A percentile compares a stretch with the other conserved stretches of the same genome.
Evolutionary conservation across 2,888 invertebrate genomes (phyloP).

Genomic region (Melanchra persicariae): DNA sequence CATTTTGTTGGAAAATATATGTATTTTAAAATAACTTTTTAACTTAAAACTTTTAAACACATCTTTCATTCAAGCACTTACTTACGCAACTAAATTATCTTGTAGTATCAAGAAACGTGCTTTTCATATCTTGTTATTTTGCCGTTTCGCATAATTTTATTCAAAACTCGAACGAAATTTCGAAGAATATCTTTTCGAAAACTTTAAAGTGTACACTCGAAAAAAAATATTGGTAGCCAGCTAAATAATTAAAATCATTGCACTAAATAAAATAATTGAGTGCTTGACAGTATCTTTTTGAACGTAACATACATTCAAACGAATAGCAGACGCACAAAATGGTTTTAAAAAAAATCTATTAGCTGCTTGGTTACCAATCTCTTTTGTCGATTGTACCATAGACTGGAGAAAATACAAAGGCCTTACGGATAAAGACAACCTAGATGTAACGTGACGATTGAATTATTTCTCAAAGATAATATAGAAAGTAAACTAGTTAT

Average conservation of each 20-base stretch:
- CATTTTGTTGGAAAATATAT: slow-evolving; percentile 16
- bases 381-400: slow-evolving; percentile 10
- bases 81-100: not conserved
- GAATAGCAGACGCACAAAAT: not conserved
- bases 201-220: slow-evolving; percentile 3
- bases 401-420: slow-evolving; percentile 9
- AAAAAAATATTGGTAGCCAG: slow-evolving; percentile 6
- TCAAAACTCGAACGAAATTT: not conserved
- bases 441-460: slow-evolving; percentile 34
- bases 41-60: not conserved
- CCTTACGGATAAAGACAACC: slow-evolving; percentile 7
- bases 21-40: slow-evolving; percentile 15
- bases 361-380: not conserved
- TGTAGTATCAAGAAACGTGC: not conserved
- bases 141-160: not conserved
- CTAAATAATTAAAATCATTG: not conserved
- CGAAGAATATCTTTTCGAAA: not conserved
- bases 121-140: slow-evolving; percentile 14
- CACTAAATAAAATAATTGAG: not conserved
- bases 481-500: slow-evolving; percentile 24
- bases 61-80: slow-evolving; percentile 7
- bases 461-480: slow-evolving; percentile 37
- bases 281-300: not conserved
- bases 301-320: not conserved
- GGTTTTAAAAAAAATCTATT: not conserved